These are phyloP conservation scores for Smithornis capensis DNA, from an alignment of 2,113 vertebrate genomes.

Conservation along the genomic window DNA sequence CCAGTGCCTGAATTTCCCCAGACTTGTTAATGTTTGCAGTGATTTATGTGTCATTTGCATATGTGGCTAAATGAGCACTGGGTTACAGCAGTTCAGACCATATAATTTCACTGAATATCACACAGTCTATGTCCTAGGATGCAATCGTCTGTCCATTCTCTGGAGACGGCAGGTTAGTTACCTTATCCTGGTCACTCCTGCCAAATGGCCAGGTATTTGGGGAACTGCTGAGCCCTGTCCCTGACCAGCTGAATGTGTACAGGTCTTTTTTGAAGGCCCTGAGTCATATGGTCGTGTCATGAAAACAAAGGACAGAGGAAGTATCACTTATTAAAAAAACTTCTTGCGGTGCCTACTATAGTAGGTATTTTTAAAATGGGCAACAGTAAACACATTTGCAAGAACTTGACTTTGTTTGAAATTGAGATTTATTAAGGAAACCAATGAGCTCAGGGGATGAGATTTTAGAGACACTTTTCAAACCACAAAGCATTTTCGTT, in stretches of 20 bases:
- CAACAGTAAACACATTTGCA: neutral
- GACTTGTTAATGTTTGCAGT: neutral
- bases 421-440: neutral
- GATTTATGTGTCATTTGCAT: conserved; percentile 14
- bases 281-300: accelerated
- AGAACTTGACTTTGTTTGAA: neutral
- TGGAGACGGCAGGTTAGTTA: neutral
- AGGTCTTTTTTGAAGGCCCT: neutral
- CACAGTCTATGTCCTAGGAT: neutral
- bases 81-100: neutral
- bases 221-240: neutral
- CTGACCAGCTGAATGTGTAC: neutral
- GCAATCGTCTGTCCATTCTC: neutral
- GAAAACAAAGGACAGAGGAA: neutral
- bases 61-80: neutral
- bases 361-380: neutral
- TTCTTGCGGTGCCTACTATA: neutral
- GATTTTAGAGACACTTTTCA: neutral
- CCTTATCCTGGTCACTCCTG: neutral
- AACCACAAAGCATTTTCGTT: neutral
- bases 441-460: neutral
- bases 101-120: neutral
- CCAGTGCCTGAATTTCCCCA: neutral
- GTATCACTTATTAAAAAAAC: neutral
- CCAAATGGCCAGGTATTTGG: neutral